Evolutionary conservation across 2,113 vertebrate genomes (phyloP).

Genomic region (Laticauda colubrina): DNA sequence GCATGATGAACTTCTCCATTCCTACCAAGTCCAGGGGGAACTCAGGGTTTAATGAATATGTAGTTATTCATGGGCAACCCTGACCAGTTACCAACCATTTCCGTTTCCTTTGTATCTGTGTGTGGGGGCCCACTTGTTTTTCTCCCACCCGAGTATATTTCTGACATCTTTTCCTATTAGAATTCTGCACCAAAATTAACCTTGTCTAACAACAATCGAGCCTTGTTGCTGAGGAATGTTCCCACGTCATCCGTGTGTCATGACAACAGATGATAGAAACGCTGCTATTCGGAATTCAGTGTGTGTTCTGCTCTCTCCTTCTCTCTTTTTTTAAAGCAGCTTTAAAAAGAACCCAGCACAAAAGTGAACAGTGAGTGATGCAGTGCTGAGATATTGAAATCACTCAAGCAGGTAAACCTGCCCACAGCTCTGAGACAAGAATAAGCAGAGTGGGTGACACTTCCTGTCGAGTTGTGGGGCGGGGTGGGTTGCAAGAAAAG

Average conservation of each 20-base stretch:
- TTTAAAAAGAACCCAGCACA: constrained; percentile 67
- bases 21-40: constrained; percentile 26
- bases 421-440: constrained; percentile 57
- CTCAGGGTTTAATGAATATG: constrained; percentile 47
- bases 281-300: constrained; percentile 67
- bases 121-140: constrained; percentile 51
- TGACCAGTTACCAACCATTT: constrained; percentile 59
- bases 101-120: constrained; percentile 58
- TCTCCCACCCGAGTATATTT: constrained; percentile 57
- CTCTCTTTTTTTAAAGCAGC: constrained; percentile 42
- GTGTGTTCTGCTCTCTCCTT: constrained; percentile 41
- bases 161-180: constrained; percentile 69
- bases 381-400: constrained; percentile 36
- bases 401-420: constrained; percentile 48
- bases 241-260: constrained; percentile 75
- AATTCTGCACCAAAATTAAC: constrained; percentile 74
- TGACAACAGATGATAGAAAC: constrained; percentile 75
- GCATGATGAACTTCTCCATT: constrained; percentile 16
- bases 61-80: constrained; percentile 58
- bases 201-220: constrained; percentile 70
- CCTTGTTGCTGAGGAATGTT: constrained; percentile 64
- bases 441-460: constrained; percentile 54
- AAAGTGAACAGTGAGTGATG: constrained; percentile 58
- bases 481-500: constrained; percentile 27
- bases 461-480: constrained; percentile 50